Conservation (phyloP, 1,140 invertebrate genomes). For the Pseudomyrmex gracilis region DNA sequence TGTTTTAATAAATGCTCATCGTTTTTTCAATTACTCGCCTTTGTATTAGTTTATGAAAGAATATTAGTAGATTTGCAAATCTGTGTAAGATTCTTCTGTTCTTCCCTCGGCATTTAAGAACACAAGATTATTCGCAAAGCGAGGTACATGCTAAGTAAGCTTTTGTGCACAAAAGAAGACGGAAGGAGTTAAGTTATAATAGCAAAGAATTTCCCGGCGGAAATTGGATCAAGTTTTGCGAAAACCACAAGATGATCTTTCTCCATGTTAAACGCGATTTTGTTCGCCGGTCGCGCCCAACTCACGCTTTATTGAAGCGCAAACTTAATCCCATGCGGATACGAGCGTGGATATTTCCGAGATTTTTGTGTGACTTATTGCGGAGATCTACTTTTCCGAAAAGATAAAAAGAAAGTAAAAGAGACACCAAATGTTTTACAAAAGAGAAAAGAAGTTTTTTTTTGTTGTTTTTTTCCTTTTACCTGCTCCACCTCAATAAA, state of each 20-base stretch:
- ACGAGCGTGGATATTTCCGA: neutral
- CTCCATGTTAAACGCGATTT: constrained; percentile 10
- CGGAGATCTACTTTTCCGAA: neutral
- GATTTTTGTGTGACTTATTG: constrained; percentile 16
- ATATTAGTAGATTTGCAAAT: neutral
- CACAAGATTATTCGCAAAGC: neutral
- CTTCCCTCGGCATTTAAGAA: neutral
- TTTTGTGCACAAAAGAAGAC: neutral
- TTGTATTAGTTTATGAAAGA: neutral
- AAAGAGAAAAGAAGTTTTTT: neutral
- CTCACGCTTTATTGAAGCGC: neutral
- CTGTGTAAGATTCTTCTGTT: neutral
- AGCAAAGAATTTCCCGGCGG: neutral
- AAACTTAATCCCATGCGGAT: neutral
- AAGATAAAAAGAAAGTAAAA: neutral
- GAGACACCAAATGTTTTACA: neutral
- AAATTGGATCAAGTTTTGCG: constrained; percentile 23
- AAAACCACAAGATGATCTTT: constrained; percentile 11
- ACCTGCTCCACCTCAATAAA: constrained; percentile 87
- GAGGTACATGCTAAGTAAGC: neutral
- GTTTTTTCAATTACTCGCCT: neutral
- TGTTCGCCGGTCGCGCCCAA: neutral
- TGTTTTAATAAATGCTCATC: neutral
- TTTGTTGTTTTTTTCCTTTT: constrained; percentile 61
- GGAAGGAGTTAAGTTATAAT: too few relatives aligned